Evolutionary conservation across 1,140 invertebrate species (phyloP), one percentile per base, ranked within the genome.

Genomic region (Helicorthomorpha holstii): DNA sequence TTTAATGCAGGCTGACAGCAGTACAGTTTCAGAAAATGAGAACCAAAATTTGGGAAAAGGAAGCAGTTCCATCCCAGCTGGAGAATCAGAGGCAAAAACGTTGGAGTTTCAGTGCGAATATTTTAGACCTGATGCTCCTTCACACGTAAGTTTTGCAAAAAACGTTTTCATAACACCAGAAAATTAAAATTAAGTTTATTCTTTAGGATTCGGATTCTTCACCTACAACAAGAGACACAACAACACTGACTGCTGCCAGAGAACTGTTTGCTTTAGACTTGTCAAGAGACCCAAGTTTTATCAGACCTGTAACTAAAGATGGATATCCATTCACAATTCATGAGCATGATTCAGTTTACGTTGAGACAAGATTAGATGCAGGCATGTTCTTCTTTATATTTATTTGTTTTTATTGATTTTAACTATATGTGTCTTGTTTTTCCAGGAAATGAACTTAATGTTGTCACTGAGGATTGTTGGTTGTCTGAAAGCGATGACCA

Each of bases 401-500:
- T 38, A 1, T 27, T 34, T 46, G 25, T 25, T 22, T 12, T 46
- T 7, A 4, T 12, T 46, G 19, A 46, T 46, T 4, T 46, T 7
- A 25, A 46, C 1, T 1, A 38, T 51, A 49, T 49, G 27, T n/a
- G 57, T 27, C 14, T 23, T 41, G 21, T 52, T 46, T 26, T 29
- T 55, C 57, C 41, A 47, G 60, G 60, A 52, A n/a, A 52, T 56
- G n/a, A n/a, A 41, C 52, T 63, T 12, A 52, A 56, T n/a, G 57
- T 63, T n/a, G 61, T 63, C 2, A 57, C 59, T 29, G 62, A 63
- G 49, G 56, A 63, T n/a, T 63, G 62, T 49, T 63, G 61, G 62
- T 45, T 63, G 26, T 59, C 58, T 12, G 50, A 53, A 44, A n/a
- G 4, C 4, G 23, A 24, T 7, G 43, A 47, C 24, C 25, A 27